Base-by-base conservation (phyloP, 2,888 invertebrate genomes). In the Protula sp. region DNA sequence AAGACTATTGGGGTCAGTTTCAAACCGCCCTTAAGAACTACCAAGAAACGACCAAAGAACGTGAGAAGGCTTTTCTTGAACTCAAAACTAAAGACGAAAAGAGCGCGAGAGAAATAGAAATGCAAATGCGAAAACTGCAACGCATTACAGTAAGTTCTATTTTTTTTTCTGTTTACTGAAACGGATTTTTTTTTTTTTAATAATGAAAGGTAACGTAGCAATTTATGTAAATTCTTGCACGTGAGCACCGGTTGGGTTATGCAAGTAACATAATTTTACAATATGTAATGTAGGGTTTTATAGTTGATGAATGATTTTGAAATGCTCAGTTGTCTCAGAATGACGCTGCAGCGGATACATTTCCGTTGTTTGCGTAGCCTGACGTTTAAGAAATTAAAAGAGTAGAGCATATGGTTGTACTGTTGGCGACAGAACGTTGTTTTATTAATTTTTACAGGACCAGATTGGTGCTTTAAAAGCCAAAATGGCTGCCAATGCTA, bases 81-180 rank as follows among this genome's bases (percentile, higher is more conserved):
- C 70, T 79, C 27, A 81, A 81, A 62, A 61, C 67, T 22, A 80
- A 79, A 64, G 81, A 82, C 67, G 79, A 79, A 54, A 74, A 75
- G 58, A 79, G 77, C 61, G 78, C 82, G 4, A 70, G 72, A 45
- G 80, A 81, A 62, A 82, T 82, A 54, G 81, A 81, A 51, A 70
- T 67, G 55, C 81, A 81, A 63, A 80, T 79, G 80, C 68, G 77
- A 47, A 79, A 78, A 65, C 70, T 82, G 19, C 78, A 80, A 63
- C 72, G 75, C 62, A 75, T 81, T 30, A 68, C 77, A 22, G 81
- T 80, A 65, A 70, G 72, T 69, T 4, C 14, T 29, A 26, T 5
- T 50, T 50, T 50, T 38, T 38, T n/a, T 38, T 38, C 45, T 38
- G 9, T 38, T n/a, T n/a, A n/a, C n/a, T n/a, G n/a, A n/a, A n/a